Base-by-base conservation (phyloP, 2,113 vertebrate species). In the Kryptolebias marmoratus region DNA sequence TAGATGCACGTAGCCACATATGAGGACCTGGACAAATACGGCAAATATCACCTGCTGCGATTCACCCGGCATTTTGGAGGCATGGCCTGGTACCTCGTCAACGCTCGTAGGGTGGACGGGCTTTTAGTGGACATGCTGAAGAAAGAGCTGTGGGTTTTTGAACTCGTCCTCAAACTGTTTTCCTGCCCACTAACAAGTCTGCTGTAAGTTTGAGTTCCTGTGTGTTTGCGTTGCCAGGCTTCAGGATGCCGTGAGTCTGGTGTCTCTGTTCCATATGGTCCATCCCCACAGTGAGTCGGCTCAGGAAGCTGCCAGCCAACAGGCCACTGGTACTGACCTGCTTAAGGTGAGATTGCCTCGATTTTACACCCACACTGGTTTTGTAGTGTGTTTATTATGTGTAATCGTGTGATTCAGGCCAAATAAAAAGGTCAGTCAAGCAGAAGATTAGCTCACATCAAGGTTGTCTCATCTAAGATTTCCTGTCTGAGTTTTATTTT, bases 1-100 rank as follows among this genome's bases (percentile, higher is more conserved):
- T 48, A 98, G 97, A 74, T 97, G 63, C 95, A 97, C 67, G 89
- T 87, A 2, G 89, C 88, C 49, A 91, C 95, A 4, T 98, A 97
- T 0, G 96, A 97, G 12, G 94, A 98, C 80, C 89, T 98, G 66
- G 96, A 98, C 12, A 95, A 94, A 59, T 86, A 91, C 0, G 90
- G 80, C 27, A 98, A 96, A 60, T 96, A 97, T 0, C 93, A 97
- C n/a, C 88, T 97, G 42, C 92, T 99, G 54, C 95, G 94, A 64
- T 98, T 96, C 54, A 99, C 96, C 0, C 88, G 96, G 9, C 96
- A 98, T 85, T 99, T 98, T 0, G 97, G 96, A 18, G 96, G 96
- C 50, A 93, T 99, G 94, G 94, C 90, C 4, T 99, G 98, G 98
- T 94, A 96, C 75, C 91, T 98, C 68, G 77, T 95, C 60, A 94